Evolutionary conservation across 1,140 invertebrate genomes (phyloP), one percentile per base, ranked within the genome.

Genomic region (Contarinia nasturtii): DNA sequence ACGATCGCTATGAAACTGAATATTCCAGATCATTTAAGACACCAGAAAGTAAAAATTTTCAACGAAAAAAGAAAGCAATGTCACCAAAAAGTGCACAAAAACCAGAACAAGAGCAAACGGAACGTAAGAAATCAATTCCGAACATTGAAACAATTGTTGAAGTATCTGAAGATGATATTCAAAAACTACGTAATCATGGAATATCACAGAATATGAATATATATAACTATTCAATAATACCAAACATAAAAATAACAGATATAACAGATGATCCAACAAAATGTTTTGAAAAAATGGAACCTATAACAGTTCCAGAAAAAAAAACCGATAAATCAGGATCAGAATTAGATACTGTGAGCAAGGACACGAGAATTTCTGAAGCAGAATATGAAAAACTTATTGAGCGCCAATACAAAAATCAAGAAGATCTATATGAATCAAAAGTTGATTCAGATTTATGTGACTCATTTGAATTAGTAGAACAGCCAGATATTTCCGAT

Each of bases 391-490:
- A 64, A 38, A 47, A 58, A n/a, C 50, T 60, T 11, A 57, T 64
- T 0, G 61, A 63, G 27, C 56, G 60, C 19, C 58, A 64, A 41
- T 64, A 63, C 33, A 55, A 56, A 14, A 57, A 59, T 47, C 63
- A 63, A 34, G 51, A 61, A 21, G 44, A 66, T 61, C 48, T 65
- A 59, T 33, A 70, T 57, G 59, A 76, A 60, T 70, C 75, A 66
- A 68, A 77, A 56, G 65, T 72, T 48, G 80, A 86, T 53, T 87
- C 86, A 0, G 85, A 85, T 1, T 81, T 75, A 34, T 83, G 82
- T 57, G 88, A 91, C 61, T 89, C 87, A 22, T 92, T 91, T 68
- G 86, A 90, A 70, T 73, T 88, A 61, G 67, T 88, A 0, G 83
- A 87, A 53, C 85, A 86, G 55, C 83, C 83, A 1, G 81, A 83